These are phyloP conservation scores for Dromiciops gliroides DNA, from an alignment of 2,113 vertebrate genomes.

Conservation along the genomic window DNA sequence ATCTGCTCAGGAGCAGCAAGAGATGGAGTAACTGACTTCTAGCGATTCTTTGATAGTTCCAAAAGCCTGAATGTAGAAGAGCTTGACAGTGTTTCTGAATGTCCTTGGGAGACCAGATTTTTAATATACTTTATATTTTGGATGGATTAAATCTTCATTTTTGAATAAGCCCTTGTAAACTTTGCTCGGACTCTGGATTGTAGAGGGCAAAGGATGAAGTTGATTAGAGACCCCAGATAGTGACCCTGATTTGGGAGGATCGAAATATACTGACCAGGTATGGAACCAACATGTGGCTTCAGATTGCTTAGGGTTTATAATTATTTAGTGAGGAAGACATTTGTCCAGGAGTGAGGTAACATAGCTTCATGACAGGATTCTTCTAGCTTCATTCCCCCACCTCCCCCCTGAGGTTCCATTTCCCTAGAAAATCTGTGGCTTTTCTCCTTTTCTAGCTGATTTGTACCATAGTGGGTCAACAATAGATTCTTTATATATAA, in stretches of 20 bases:
- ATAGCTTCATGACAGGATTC: background rate
- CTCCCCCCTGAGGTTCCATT: background rate
- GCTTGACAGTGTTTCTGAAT: background rate
- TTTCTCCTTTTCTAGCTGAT: background rate
- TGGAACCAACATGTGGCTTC: background rate
- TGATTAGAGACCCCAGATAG: background rate
- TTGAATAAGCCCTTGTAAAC: background rate
- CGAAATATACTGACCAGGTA: background rate
- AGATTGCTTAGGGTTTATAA: background rate
- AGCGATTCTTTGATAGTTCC: background rate
- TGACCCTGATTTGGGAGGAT: background rate
- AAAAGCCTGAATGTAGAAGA: background rate
- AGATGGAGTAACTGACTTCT: background rate
- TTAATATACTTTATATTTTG: background rate
- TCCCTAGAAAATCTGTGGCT: background rate
- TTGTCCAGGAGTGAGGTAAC: background rate
- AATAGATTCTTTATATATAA: background rate
- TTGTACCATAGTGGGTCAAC: background rate
- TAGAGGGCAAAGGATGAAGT: background rate
- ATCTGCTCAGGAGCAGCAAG: background rate
- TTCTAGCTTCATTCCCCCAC: rapidly evolving
- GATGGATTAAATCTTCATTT: background rate
- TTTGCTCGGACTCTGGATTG: background rate
- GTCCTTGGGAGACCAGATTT: background rate
- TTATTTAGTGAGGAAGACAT: background rate